Percentiles rank a stretch among this genome's conserved stretches.
phyloP scores from a whole-genome alignment of 2,888 invertebrate species.

The Amphipyra berbera region DNA sequence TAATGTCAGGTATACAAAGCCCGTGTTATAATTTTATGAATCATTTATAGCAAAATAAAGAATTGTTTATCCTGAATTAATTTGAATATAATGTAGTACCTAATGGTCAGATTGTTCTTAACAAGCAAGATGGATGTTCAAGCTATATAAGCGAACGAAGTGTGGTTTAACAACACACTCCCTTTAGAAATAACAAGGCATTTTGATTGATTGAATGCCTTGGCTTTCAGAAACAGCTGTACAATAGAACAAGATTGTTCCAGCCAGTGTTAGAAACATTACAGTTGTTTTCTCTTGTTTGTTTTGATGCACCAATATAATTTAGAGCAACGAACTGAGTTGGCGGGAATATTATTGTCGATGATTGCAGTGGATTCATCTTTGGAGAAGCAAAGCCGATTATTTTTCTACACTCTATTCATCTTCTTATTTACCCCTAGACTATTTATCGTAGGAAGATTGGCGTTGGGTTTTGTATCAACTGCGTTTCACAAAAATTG shows the following conservation, averaged over 20 bases:
- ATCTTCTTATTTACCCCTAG: too few relatives aligned
- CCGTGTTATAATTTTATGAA: conserved; percentile 6
- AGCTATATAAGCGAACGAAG: too few relatives aligned
- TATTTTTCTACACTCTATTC: not conserved
- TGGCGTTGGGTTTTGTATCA: too few relatives aligned
- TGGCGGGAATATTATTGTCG: conserved; percentile 51
- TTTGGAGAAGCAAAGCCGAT: conserved; percentile 1
- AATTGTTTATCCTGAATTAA: too few relatives aligned
- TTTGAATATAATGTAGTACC: too few relatives aligned
- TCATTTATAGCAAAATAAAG: conserved; percentile 6
- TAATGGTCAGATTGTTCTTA: too few relatives aligned
- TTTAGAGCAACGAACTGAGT: conserved; percentile 57
- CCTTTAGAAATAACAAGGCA: not conserved
- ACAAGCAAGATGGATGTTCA: too few relatives aligned
- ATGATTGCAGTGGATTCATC: conserved; percentile 43
- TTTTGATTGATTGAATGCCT: conserved; percentile 16
- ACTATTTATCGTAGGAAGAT: too few relatives aligned
- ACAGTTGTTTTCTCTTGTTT: conserved; percentile 51
- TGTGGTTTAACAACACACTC: too few relatives aligned
- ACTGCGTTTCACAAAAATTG: too few relatives aligned
- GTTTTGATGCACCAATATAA: conserved; percentile 49
- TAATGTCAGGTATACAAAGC: conserved; percentile 8
- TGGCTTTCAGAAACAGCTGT: conserved; percentile 23
- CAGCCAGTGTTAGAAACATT: conserved; percentile 28
- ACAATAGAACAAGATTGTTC: conserved; percentile 12